Conservation (phyloP, 2,888 invertebrate species). For the Pseudolycoriella hygida region DNA sequence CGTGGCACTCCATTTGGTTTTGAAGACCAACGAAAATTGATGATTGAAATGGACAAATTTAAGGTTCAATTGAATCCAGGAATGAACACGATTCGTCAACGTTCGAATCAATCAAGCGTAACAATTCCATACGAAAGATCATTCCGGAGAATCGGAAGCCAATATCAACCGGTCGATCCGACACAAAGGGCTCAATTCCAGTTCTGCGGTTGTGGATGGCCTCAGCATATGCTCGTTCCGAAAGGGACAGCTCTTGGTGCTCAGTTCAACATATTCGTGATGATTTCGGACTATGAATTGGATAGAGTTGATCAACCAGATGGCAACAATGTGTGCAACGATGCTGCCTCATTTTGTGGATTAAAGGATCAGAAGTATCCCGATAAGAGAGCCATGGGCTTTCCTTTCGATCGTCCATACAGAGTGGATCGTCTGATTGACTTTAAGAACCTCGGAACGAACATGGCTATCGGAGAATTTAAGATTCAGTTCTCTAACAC, state of each 20-base stretch:
- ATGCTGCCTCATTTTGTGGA: slow-evolving; percentile 52
- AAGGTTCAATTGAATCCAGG: slow-evolving; percentile 50
- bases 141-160: slow-evolving; percentile 48
- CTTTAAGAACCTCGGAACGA: slow-evolving; percentile 1
- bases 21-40: slow-evolving; percentile 44
- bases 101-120: slow-evolving; percentile 53
- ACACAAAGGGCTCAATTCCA: slow-evolving; percentile 23
- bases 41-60: slow-evolving; percentile 60
- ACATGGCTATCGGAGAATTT: slow-evolving; percentile 2
- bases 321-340: slow-evolving; percentile 30
- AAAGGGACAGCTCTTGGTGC: slow-evolving; percentile 49
- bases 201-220: slow-evolving; percentile 34
- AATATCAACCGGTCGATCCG: slow-evolving; percentile 30
- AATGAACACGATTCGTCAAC: slow-evolving; percentile 43
- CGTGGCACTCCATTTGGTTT: slow-evolving; percentile 42
- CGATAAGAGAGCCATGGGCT: slow-evolving; percentile 47
- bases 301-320: slow-evolving; percentile 27
- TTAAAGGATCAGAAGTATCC: slow-evolving; percentile 48
- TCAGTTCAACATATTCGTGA: slow-evolving; percentile 51
- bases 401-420: slow-evolving; percentile 30
- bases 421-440: background rate
- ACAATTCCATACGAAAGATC: slow-evolving; percentile 70
- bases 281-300: slow-evolving; percentile 54
- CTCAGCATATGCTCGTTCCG: slow-evolving; percentile 61
- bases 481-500: slow-evolving; percentile 2